phyloP scores from a whole-genome alignment of 2,113 vertebrate species.

The Propithecus coquereli region DNA sequence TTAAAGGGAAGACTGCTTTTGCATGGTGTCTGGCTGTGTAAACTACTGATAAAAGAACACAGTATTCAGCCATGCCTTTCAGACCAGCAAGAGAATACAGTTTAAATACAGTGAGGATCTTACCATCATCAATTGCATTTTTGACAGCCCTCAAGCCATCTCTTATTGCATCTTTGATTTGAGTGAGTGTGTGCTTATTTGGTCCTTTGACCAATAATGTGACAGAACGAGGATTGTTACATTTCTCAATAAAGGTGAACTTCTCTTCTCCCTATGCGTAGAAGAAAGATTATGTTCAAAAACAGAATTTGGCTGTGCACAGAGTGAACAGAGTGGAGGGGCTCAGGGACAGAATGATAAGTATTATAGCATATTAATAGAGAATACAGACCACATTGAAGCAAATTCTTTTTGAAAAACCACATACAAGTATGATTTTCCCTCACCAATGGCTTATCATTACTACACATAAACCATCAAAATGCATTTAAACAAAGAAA shows the following conservation, averaged over 20 bases:
- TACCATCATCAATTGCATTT: constrained; percentile 98
- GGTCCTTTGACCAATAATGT: constrained; percentile 95
- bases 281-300: background rate
- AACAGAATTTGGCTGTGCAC: background rate
- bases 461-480: background rate
- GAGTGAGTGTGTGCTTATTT: constrained; percentile 96
- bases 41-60: background rate
- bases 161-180: constrained; percentile 96
- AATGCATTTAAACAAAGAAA: background rate
- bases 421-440: background rate
- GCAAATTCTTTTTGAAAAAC: background rate
- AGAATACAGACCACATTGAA: background rate
- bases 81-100: background rate
- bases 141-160: constrained; percentile 96
- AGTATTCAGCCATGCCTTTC: constrained; percentile 59
- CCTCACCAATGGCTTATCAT: background rate
- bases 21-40: constrained; percentile 55
- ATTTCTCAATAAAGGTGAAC: constrained; percentile 96
- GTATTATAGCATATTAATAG: background rate
- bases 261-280: constrained; percentile 94
- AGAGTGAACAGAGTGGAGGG: background rate
- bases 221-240: constrained; percentile 94
- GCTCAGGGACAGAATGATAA: background rate
- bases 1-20: constrained; percentile 29
- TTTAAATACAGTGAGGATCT: background rate